Evolutionary conservation across 2,888 invertebrate species (phyloP), one percentile per base, ranked within the genome.

Genomic region (Ichneumon xanthorius): DNA sequence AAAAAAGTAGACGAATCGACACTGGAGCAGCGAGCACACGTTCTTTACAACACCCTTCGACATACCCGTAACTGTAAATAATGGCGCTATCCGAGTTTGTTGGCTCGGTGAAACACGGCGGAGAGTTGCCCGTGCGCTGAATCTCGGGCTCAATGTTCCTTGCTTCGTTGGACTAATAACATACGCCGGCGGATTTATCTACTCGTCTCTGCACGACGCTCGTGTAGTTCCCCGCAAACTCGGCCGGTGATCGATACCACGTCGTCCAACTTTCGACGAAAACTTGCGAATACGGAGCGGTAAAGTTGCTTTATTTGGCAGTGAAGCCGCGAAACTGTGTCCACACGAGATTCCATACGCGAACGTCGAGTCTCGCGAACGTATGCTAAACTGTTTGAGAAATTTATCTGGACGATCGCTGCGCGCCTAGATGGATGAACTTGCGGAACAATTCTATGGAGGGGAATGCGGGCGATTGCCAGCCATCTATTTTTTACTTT

Each of bases 141-240:
- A 55, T 80, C 50, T 19, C 65, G 19, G 73, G 26, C 65, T 48
- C 72, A 67, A 80, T 80, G 72, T 58, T 73, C 80, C 45, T 67
- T 37, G 80, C 80, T 45, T 67, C 80, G 80, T 73, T 80, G 73
- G 53, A 73, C 80, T 80, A 80, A 80, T 80, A 80, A 80, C 73
- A 30, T 53, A 73, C 65, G 67, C 72, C n/a, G 33, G 53, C 26
- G 30, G 73, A 80, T 80, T 80, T 80, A 80, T 80, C 72, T 73
- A 80, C 80, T 80, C 48, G 63, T 50, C 40, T 9, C 61, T 22
- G 16, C 16, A 5, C 55, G 9, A 11, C 4, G 14, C 4, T 53
- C 53, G 71, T 11, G 63, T 37, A 26, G 50, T 37, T 72, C 55
- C 7, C 40, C 40, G 58, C 68, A 26, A 45, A 58, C 45, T 37